A percentile compares a stretch with the other conserved stretches of the same genome.
phyloP scores from a whole-genome alignment of 2,888 invertebrate species.

The Apocheima hispidaria region DNA sequence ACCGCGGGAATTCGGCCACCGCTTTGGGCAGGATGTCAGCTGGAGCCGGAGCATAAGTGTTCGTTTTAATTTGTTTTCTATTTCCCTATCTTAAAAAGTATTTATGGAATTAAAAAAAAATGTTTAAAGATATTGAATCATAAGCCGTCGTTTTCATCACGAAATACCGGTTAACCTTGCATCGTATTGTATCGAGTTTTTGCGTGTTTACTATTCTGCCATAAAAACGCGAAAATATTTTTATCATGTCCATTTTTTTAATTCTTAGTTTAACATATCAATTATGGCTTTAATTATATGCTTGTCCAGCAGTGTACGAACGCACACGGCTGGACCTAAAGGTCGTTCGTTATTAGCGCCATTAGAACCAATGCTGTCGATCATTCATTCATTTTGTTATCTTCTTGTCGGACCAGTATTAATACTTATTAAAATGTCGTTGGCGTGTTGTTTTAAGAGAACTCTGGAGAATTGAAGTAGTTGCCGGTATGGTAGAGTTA shows the following conservation, averaged over 20 bases:
- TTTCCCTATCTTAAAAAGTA: background rate
- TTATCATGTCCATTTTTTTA: slow-evolving; percentile 12
- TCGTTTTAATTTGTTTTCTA: background rate
- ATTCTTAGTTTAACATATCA: slow-evolving; percentile 6
- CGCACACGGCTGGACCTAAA: background rate
- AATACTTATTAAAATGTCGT: background rate
- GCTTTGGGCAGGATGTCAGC: no score
- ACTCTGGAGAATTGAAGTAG: background rate
- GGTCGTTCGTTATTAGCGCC: background rate
- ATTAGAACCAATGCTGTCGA: background rate
- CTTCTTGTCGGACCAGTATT: background rate
- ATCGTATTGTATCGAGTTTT: slow-evolving; percentile 13
- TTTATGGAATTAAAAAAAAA: background rate
- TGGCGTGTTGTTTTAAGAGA: background rate
- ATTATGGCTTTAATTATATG: slow-evolving; percentile 1
- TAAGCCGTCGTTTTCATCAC: background rate
- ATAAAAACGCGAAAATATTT: slow-evolving; percentile 30
- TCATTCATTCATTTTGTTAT: background rate
- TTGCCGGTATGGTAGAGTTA: background rate
- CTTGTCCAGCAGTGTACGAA: slow-evolving; percentile 1
- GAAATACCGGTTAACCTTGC: slow-evolving; percentile 15
- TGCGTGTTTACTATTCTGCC: slow-evolving; percentile 14
- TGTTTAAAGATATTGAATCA: background rate
- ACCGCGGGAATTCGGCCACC: no score
- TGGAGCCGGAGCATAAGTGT: no score